Conservation (phyloP, 2,888 invertebrate genomes). For the Augochlorella aurata region DNA sequence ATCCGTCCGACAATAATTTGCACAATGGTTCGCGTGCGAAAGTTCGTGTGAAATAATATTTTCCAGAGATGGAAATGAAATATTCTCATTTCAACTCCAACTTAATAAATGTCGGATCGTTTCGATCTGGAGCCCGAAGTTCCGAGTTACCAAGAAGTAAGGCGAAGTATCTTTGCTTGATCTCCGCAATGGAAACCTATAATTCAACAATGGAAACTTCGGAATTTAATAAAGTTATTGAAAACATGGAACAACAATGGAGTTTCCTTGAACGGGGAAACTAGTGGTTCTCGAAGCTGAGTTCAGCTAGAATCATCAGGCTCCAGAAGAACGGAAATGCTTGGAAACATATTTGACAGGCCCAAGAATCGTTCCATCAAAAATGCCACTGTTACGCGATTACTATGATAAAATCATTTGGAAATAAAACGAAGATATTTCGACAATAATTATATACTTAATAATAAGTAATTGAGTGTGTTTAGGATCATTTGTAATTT, state of each 20-base stretch:
- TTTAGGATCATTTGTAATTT: no score
- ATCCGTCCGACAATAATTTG: no score
- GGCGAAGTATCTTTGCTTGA: background rate
- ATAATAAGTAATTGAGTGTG: no score
- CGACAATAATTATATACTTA: no score
- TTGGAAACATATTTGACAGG: background rate
- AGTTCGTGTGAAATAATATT: background rate
- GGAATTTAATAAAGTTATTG: background rate
- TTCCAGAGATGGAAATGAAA: background rate
- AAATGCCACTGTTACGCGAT: no score
- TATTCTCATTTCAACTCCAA: background rate
- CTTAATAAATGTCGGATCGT: slow-evolving; percentile 5
- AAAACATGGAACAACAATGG: background rate
- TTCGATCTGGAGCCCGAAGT: background rate
- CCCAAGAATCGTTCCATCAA: no score
- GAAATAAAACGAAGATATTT: no score
- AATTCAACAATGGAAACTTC: background rate
- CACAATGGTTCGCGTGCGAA: no score
- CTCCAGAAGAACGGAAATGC: background rate
- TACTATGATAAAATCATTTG: no score
- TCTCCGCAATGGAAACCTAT: background rate
- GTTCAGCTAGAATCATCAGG: background rate
- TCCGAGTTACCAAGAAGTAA: background rate
- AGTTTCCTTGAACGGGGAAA: background rate
- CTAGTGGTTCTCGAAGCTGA: background rate